phyloP scores from a whole-genome alignment of 2,797 vertebrate genomes.

The Gymnothorax javanicus region DNA sequence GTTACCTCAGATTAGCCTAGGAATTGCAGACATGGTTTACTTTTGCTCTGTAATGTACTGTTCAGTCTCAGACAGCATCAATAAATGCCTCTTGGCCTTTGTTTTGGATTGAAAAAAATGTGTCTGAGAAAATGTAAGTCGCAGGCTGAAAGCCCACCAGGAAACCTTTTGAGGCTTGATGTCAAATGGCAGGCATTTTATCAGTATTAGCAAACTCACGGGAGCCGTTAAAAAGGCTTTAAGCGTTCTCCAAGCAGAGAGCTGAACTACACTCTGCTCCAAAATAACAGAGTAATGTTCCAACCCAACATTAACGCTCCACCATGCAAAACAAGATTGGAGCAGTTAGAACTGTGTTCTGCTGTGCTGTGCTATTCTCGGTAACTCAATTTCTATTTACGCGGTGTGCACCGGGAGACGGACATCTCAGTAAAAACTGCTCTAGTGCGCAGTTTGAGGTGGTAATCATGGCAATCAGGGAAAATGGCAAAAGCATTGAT shows the following conservation, averaged over 20 bases:
- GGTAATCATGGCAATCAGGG: not conserved
- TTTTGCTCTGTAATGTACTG: not conserved
- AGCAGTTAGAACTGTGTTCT: not conserved
- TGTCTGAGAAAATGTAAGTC: not conserved
- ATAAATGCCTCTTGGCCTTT: not conserved
- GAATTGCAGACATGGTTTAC: not conserved
- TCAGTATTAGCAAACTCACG: not conserved
- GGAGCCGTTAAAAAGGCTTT: not conserved
- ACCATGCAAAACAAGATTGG: not conserved
- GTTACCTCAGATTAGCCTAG: not conserved
- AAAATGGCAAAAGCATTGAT: not conserved
- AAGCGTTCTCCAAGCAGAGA: not conserved
- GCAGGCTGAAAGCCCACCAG: not conserved
- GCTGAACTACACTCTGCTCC: not conserved
- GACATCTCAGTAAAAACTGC: not conserved
- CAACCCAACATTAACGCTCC: not conserved
- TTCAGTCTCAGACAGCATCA: not conserved
- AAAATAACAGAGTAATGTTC: not conserved
- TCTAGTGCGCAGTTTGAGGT: not conserved
- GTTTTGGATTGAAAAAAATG: not conserved
- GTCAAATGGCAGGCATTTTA: not conserved
- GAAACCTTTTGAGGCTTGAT: not conserved
- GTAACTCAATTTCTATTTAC: not conserved
- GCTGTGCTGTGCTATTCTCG: not conserved
- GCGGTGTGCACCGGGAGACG: not conserved